Percentiles rank a stretch among this genome's conserved stretches.
phyloP scores from a whole-genome alignment of 2,797 vertebrate species.

The Enteromius fasciolatus region DNA sequence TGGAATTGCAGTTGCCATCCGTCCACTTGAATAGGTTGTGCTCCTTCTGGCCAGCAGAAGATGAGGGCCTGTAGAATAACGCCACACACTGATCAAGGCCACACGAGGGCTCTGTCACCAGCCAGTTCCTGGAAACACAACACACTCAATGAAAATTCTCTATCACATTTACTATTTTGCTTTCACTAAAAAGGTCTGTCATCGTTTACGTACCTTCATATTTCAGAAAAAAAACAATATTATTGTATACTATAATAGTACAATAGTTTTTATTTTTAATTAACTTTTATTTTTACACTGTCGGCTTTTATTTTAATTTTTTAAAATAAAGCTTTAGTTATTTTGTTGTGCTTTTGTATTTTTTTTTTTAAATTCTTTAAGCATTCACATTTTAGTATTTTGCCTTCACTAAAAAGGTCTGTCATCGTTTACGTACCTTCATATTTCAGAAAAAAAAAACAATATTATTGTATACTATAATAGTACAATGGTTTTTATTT shows the following conservation, averaged over 20 bases:
- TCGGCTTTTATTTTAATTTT: not conserved
- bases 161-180: not conserved
- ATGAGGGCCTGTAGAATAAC: constrained; percentile 87
- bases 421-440: not conserved
- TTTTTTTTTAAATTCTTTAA: not conserved
- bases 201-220: not conserved
- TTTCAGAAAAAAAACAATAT: not conserved
- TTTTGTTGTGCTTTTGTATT: not conserved
- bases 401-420: not conserved
- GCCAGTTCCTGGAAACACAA: constrained; percentile 86
- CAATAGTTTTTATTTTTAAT: not conserved
- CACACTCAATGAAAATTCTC: not conserved
- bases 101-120: constrained; percentile 90
- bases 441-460: not conserved
- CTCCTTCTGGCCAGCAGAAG: constrained; percentile 78
- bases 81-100: constrained; percentile 89
- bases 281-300: not conserved
- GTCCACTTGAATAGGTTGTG: constrained; percentile 91
- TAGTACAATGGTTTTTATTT: not conserved
- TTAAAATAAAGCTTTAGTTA: not conserved
- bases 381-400: not conserved
- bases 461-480: not conserved
- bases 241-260: not conserved
- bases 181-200: not conserved
- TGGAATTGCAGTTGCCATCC: constrained; percentile 90